Evolutionary conservation across 23 tunicate species (phyloP).

Genomic region (Clavelina lepadiformis): DNA sequence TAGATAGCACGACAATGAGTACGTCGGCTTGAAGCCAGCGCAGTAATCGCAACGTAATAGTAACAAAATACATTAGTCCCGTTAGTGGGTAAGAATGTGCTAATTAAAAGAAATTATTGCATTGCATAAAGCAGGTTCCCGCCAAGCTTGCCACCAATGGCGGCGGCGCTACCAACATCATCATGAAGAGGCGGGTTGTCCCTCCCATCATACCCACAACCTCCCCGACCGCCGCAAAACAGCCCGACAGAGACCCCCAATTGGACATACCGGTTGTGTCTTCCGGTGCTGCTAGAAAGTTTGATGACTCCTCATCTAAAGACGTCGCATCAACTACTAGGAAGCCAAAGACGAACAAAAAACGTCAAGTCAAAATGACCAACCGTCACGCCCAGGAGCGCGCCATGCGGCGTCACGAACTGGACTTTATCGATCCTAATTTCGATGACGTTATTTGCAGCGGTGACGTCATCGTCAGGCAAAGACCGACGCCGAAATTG

Average conservation of each 20-base stretch:
- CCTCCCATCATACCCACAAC: constrained; percentile 63
- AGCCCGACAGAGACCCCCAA: not conserved
- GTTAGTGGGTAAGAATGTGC: not conserved
- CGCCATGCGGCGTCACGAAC: not conserved
- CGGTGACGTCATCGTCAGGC: constrained; percentile 52
- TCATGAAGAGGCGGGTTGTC: constrained; percentile 71
- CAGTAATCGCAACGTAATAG: too few species aligned
- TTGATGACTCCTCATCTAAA: constrained; percentile 10
- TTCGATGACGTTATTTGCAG: constrained; percentile 25
- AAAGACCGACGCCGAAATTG: constrained; percentile 33
- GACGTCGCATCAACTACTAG: constrained; percentile 16
- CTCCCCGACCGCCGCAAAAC: constrained; percentile 2
- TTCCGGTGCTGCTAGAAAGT: not conserved
- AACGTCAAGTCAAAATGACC: not conserved
- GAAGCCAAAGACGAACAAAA: not conserved
- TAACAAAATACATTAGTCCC: too few species aligned
- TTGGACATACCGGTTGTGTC: constrained; percentile 19
- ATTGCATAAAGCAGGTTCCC: too few species aligned
- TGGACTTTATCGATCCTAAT: too few species aligned
- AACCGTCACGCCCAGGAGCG: constrained; percentile 5
- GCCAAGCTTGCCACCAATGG: constrained; percentile 13
- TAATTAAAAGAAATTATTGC: too few species aligned
- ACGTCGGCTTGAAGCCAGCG: too few species aligned
- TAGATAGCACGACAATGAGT: too few species aligned
- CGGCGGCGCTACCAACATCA: constrained; percentile 13